A percentile compares a stretch with the other conserved stretches of the same genome.
Evolutionary conservation across 2,797 vertebrate genomes (phyloP).

Genomic region (Telmatherina bonti): DNA sequence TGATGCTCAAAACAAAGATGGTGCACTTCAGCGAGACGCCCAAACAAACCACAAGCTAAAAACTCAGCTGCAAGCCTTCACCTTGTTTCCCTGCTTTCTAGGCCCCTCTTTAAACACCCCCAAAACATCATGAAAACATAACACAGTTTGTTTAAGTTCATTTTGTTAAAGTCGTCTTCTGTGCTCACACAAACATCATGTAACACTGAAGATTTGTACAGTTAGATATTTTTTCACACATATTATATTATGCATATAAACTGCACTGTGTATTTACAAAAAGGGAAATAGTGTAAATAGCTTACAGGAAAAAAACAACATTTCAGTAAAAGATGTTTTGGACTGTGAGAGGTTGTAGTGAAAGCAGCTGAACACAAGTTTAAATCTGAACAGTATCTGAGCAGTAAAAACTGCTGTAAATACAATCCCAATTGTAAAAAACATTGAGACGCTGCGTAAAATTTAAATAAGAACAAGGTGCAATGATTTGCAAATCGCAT

Average conservation of each 20-base stretch:
- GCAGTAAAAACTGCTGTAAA: constrained; percentile 40
- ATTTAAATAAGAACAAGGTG: too few relatives aligned
- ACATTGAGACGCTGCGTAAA: background rate
- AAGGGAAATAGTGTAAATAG: background rate
- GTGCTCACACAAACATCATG: background rate
- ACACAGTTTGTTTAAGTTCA: constrained; percentile 7
- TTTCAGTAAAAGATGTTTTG: constrained; percentile 6
- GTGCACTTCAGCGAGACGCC: constrained; percentile 31
- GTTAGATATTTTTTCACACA: background rate
- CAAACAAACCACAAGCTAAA: constrained; percentile 21
- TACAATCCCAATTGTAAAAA: constrained; percentile 1
- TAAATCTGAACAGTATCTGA: constrained; percentile 28
- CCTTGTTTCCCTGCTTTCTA: background rate
- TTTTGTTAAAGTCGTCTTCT: background rate
- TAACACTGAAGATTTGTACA: background rate
- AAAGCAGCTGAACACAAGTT: constrained; percentile 27
- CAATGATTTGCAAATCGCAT: background rate
- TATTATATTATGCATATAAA: constrained; percentile 11
- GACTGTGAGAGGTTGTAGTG: constrained; percentile 30
- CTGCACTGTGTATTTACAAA: background rate
- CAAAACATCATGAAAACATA: background rate
- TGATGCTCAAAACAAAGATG: constrained; percentile 48
- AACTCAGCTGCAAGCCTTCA: constrained; percentile 18
- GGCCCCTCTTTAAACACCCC: background rate
- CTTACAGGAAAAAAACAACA: background rate